phyloP scores from a whole-genome alignment of 2,888 invertebrate species.

The Drosophila demipolita region DNA sequence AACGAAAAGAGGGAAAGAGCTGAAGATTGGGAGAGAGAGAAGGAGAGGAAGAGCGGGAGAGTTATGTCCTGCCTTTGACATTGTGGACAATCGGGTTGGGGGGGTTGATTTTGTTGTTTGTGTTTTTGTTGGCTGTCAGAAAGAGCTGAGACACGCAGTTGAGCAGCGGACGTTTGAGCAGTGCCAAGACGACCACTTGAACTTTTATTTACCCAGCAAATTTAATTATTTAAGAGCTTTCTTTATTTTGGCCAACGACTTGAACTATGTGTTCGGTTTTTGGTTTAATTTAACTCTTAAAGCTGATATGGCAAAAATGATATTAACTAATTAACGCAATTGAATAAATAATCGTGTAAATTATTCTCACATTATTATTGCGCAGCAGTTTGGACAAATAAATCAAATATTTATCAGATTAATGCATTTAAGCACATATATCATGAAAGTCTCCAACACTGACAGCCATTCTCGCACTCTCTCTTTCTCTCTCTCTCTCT shows the following conservation, averaged over 20 bases:
- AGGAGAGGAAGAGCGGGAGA: not conserved
- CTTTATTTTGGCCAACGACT: conserved; percentile 33
- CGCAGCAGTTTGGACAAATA: not conserved
- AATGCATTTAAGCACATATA: conserved; percentile 16
- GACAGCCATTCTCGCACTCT: not conserved
- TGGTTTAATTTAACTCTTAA: not conserved
- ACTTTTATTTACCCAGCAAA: conserved; percentile 78
- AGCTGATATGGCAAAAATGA: not conserved
- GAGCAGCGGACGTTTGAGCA: conserved; percentile 38
- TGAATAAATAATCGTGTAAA: not conserved
- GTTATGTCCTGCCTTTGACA: conserved; percentile 69
- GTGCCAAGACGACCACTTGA: conserved; percentile 43
- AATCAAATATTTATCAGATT: conserved; percentile 12
- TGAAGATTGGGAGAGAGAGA: not conserved
- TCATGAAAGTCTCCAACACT: conserved; percentile 12
- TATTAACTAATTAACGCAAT: not conserved
- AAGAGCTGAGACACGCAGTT: conserved; percentile 34
- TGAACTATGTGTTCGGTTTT: conserved; percentile 21
- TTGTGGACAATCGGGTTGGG: conserved; percentile 67
- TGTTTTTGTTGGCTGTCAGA: conserved; percentile 33
- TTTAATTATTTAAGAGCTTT: conserved; percentile 75
- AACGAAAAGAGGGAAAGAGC: conserved; percentile 47
- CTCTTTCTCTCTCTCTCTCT: not conserved
- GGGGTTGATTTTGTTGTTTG: conserved; percentile 29
- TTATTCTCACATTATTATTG: not conserved